Base-by-base conservation (phyloP, 2,113 vertebrate species). In the Eulemur macaco region DNA sequence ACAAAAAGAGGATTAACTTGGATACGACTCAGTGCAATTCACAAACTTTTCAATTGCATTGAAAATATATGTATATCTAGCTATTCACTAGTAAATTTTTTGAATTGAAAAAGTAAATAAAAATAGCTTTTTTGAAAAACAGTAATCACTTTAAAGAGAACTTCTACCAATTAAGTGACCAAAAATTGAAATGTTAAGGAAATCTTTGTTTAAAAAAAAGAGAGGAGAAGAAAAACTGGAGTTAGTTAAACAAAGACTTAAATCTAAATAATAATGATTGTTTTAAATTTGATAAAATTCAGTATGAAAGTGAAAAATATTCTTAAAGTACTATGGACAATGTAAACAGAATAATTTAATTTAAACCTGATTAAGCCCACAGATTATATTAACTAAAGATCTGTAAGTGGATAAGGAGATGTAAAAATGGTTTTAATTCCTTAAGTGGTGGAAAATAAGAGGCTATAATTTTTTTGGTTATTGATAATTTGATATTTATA, bases 201-300 rank as follows among this genome's bases (percentile, higher is more conserved):
- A 45, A 34, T 77, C 27, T 52, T 90, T 86, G 31, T 71, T 17
- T 21, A 45, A 6, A 76, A 82, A 63, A 80, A 86, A 42, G 12
- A 13, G 29, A 11, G 74, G 47, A 17, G 12, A 14, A 45, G 15
- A n/a, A 76, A 88, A 88, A 74, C 29, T 74, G 15, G 3, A 81
- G 3, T 47, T 54, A 39, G 31, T 54, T 66, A 50, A 78, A 76
- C 25, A 64, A 76, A 69, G 14, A 68, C 17, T 58, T 73, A 58
- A 71, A 80, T 68, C 29, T 74, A 66, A 92, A 66, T 47, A 47
- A 80, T 76, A 73, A 47, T 54, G 8, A 29, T 73, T 47, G 4
- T 77, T 86, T 29, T 47, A 85, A 45, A 76, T 83, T 87, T 90
- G n/a, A 27, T 87, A 89, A 85, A 93, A 31, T 77, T 74, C 39